Percentiles rank a stretch among this genome's conserved stretches.
Conservation (phyloP, 2,797 vertebrate genomes). For the Darevskia nairensis region DNA sequence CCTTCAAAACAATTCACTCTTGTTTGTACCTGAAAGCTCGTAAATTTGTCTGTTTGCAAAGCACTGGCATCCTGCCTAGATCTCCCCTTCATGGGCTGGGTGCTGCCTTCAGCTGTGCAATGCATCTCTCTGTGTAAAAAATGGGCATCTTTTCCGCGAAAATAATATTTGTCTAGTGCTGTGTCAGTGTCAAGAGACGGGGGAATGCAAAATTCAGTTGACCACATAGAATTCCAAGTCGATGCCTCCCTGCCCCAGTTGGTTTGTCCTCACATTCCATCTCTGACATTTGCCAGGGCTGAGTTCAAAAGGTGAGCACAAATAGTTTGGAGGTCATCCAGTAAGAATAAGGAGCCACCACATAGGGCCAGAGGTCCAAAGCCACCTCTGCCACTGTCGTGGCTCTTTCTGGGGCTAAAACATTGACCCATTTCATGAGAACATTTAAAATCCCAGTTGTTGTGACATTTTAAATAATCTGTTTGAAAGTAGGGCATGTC, state of each 20-base stretch:
- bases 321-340: neutral
- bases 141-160: constrained; percentile 14
- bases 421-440: neutral
- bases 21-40: constrained; percentile 69
- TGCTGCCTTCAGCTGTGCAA: neutral
- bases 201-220: neutral
- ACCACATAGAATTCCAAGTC: constrained; percentile 10
- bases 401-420: neutral
- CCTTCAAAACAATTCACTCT: constrained; percentile 53
- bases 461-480: neutral
- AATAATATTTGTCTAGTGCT: constrained; percentile 42
- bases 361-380: neutral
- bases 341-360: neutral
- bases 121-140: constrained; percentile 29
- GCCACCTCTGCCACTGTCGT: too few species aligned
- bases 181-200: neutral
- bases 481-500: neutral
- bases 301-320: neutral
- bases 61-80: constrained; percentile 48
- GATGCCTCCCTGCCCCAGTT: neutral
- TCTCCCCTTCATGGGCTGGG: constrained; percentile 42
- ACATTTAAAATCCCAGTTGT: neutral
- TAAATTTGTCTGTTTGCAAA: constrained; percentile 63
- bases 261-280: constrained; percentile 24
- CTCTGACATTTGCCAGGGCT: neutral